Percentiles rank a stretch among this genome's conserved stretches.
Conservation (phyloP, 2,113 vertebrate species). For the Semicossyphus pulcher region DNA sequence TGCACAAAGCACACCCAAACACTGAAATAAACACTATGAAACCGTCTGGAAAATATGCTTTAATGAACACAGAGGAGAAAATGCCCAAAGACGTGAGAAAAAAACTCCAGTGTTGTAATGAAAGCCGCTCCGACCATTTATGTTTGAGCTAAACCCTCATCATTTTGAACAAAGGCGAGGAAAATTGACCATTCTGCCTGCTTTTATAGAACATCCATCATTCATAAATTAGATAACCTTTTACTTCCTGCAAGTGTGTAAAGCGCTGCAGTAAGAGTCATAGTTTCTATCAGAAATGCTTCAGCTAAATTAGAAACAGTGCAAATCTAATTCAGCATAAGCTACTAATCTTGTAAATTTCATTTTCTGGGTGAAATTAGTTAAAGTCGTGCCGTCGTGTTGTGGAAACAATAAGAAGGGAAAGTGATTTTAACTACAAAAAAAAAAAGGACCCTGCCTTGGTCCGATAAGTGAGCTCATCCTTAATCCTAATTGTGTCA, state of each 20-base stretch:
- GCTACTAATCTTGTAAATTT: constrained; percentile 72
- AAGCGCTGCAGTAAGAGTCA: constrained; percentile 2
- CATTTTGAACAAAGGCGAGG: constrained; percentile 51
- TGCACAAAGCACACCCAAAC: constrained; percentile 11
- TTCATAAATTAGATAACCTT: constrained; percentile 61
- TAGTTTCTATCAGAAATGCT: constrained; percentile 37
- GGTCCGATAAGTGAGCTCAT: constrained; percentile 75
- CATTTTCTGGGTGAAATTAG: constrained; percentile 67
- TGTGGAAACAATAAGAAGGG: constrained; percentile 64
- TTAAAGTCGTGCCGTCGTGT: constrained; percentile 42
- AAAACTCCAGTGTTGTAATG: constrained; percentile 21
- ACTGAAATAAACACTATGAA: constrained; percentile 19
- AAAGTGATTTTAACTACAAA: constrained; percentile 65
- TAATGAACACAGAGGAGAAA: constrained; percentile 10
- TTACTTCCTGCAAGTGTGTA: constrained; percentile 32
- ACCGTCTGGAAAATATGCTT: constrained; percentile 23
- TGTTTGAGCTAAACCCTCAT: constrained; percentile 35
- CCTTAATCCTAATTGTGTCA: constrained; percentile 79
- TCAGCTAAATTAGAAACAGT: constrained; percentile 60
- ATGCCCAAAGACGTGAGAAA: constrained; percentile 4
- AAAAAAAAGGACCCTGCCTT: constrained; percentile 52
- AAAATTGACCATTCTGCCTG: constrained; percentile 51
- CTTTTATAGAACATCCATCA: constrained; percentile 50
- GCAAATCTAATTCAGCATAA: constrained; percentile 61
- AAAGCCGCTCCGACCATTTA: constrained; percentile 12